A percentile compares a stretch with the other conserved stretches of the same genome.
These are phyloP conservation scores for Drosophila fungiperda DNA, from an alignment of 2,888 invertebrate species.

Conservation along the genomic window DNA sequence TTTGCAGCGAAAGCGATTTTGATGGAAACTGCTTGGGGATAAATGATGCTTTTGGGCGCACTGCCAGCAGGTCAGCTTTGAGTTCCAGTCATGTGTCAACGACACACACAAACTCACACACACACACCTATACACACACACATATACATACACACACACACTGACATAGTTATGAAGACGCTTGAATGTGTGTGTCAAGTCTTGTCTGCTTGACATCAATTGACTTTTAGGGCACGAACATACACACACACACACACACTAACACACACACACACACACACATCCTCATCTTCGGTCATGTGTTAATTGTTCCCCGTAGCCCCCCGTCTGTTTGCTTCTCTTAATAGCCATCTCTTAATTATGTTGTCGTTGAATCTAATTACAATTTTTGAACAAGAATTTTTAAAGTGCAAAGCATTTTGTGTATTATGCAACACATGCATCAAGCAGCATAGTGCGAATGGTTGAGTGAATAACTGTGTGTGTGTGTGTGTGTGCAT, in stretches of 20 bases:
- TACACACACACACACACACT: conserved; percentile 8
- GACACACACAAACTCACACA: not conserved
- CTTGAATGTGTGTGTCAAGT: conserved; percentile 38
- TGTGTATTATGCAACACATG: conserved; percentile 65
- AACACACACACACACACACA: conserved; percentile 14
- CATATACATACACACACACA: not conserved
- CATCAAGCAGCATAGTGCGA: conserved; percentile 6
- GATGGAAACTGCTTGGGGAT: not conserved
- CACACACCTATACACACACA: not conserved
- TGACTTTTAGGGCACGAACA: conserved; percentile 50
- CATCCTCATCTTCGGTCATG: not conserved
- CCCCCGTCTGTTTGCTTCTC: not conserved
- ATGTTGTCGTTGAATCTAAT: conserved; percentile 56
- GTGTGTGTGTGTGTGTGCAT: not conserved
- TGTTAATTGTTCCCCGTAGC: too few species aligned
- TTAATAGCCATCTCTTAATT: conserved; percentile 30
- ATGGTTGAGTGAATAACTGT: conserved; percentile 6
- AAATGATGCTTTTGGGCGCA: conserved; percentile 1
- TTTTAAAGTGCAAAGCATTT: conserved; percentile 69
- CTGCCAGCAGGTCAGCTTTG: conserved; percentile 17
- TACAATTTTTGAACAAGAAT: conserved; percentile 50
- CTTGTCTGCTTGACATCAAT: conserved; percentile 62
- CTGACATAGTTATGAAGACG: conserved; percentile 31
- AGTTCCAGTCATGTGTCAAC: conserved; percentile 31
- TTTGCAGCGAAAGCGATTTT: conserved; percentile 33